phyloP scores from a whole-genome alignment of 2,113 vertebrate genomes.

The Gallinago jamesoni region DNA sequence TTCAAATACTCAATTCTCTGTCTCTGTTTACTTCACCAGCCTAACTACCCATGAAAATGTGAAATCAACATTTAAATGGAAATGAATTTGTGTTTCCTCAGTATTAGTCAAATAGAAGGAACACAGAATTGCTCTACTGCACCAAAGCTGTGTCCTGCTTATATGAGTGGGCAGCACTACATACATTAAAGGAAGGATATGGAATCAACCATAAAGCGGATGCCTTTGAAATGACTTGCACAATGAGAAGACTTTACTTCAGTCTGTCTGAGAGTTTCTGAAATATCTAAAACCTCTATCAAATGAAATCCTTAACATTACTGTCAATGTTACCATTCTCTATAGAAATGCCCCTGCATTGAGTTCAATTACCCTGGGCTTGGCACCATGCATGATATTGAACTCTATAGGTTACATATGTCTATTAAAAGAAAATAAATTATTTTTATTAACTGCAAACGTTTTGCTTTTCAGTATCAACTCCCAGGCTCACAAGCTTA shows the following conservation, averaged over 20 bases:
- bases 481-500: neutral
- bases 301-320: neutral
- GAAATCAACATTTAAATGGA: constrained; percentile 5
- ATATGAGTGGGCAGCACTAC: neutral
- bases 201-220: neutral
- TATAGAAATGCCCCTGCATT: neutral
- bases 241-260: neutral
- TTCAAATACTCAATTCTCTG: neutral
- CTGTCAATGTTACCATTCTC: neutral
- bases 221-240: neutral
- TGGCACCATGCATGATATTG: neutral
- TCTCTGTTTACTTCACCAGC: neutral
- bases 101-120: neutral
- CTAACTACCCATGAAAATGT: constrained; percentile 6
- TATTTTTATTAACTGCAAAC: neutral
- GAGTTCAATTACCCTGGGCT: neutral
- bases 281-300: neutral
- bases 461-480: neutral
- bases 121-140: neutral
- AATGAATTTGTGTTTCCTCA: neutral
- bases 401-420: neutral
- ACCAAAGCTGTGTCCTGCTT: neutral
- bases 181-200: neutral
- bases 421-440: fast-evolving
- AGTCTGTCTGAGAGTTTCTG: neutral